Percentiles rank a stretch among this genome's conserved stretches.
These are phyloP conservation scores for Neoniphon sammara DNA, from an alignment of 2,797 vertebrate species.

Conservation along the genomic window DNA sequence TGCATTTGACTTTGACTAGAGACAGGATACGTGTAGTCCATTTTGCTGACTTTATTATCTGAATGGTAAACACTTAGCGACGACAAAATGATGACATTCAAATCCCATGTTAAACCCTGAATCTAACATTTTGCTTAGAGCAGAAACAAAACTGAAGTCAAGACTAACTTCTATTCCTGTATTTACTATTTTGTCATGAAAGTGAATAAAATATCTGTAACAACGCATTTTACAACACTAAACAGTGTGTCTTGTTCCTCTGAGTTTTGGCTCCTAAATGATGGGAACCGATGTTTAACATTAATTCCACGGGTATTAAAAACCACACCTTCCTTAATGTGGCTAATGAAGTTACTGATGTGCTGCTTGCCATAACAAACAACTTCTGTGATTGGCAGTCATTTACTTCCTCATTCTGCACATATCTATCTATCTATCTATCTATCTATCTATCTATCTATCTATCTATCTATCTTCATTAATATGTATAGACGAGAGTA, in stretches of 20 bases:
- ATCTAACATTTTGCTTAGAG: neutral
- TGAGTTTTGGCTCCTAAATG: neutral
- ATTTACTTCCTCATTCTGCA: too few species aligned
- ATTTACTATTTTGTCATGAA: conserved; percentile 19
- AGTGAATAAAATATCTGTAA: neutral
- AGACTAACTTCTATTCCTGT: conserved; percentile 1
- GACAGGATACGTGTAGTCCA: neutral
- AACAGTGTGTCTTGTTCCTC: too few species aligned
- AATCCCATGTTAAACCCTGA: neutral
- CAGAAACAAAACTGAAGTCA: neutral
- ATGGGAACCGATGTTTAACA: conserved; percentile 25
- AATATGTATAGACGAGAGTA: too few species aligned
- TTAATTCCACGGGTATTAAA: neutral
- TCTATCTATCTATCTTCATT: too few species aligned
- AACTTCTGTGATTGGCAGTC: neutral
- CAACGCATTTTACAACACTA: neutral
- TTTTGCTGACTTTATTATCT: neutral
- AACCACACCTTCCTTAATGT: conserved; percentile 33
- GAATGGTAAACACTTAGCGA: neutral
- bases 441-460: too few species aligned
- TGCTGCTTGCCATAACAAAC: neutral
- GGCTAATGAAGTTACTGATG: neutral
- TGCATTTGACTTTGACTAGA: conserved; percentile 18
- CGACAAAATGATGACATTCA: neutral
- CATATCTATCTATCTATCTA: too few species aligned